These are phyloP conservation scores for Mycetomoellerius zeteki DNA, from an alignment of 1,140 invertebrate genomes.

Conservation along the genomic window DNA sequence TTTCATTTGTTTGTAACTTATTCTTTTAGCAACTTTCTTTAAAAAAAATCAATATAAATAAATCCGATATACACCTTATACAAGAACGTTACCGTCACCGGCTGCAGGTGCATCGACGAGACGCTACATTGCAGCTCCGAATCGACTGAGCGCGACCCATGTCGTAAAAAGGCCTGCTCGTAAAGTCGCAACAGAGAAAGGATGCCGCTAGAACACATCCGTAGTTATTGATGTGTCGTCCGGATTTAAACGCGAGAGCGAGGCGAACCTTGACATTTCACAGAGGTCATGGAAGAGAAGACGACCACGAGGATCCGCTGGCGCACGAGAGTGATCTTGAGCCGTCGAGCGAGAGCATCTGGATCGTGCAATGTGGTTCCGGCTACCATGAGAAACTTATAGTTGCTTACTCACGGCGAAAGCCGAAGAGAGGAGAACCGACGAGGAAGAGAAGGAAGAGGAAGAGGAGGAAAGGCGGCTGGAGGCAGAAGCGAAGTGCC, in stretches of 20 bases:
- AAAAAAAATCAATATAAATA: not conserved
- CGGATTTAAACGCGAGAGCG: not conserved
- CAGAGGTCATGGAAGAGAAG: constrained; percentile 25
- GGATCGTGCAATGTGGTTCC: constrained; percentile 63
- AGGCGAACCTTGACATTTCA: constrained; percentile 68
- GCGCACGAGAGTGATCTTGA: constrained; percentile 53
- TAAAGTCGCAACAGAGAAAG: constrained; percentile 14
- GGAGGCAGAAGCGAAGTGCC: constrained; percentile 61
- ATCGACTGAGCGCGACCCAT: constrained; percentile 20
- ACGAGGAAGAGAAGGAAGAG: not conserved
- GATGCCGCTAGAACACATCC: constrained; percentile 23
- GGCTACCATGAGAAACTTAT: constrained; percentile 66
- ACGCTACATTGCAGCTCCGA: constrained; percentile 1
- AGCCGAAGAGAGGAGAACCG: constrained; percentile 23
- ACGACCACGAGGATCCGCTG: constrained; percentile 22
- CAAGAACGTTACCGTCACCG: not conserved
- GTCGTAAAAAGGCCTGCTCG: constrained; percentile 12
- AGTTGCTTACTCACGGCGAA: constrained; percentile 51
- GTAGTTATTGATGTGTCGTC: constrained; percentile 9
- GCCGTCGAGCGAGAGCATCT: constrained; percentile 40
- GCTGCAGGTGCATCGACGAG: constrained; percentile 39
- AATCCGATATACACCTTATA: not conserved
- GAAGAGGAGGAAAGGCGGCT: not conserved
- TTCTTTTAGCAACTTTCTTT: not conserved
- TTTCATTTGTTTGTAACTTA: not conserved